Conservation (phyloP, 2,113 vertebrate species). For the Noturus placidus region DNA sequence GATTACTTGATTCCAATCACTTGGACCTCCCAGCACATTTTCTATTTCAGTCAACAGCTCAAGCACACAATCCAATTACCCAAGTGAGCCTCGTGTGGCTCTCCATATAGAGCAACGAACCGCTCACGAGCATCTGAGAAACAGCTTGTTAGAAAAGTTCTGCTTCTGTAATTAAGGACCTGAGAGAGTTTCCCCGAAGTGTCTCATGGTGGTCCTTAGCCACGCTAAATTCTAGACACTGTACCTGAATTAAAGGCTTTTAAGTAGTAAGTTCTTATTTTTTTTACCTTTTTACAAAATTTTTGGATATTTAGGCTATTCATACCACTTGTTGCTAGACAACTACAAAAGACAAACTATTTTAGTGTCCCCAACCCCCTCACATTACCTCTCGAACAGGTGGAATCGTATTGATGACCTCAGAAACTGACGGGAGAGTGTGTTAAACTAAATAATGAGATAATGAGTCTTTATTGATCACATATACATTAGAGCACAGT, state of each 20-base stretch:
- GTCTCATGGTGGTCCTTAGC: constrained; percentile 18
- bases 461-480: too few relatives aligned
- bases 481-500: too few relatives aligned
- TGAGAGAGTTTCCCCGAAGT: constrained; percentile 31
- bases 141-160: constrained; percentile 52
- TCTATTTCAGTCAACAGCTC: constrained; percentile 57
- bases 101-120: constrained; percentile 24
- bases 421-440: not conserved
- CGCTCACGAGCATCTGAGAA: constrained; percentile 38
- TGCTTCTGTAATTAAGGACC: constrained; percentile 48
- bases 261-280: not conserved
- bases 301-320: not conserved
- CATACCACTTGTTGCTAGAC: not conserved
- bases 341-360: not conserved
- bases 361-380: too few relatives aligned
- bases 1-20: constrained; percentile 48
- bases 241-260: not conserved
- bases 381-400: not conserved
- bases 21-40: constrained; percentile 43
- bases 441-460: not conserved
- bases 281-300: not conserved
- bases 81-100: constrained; percentile 27
- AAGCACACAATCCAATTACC: constrained; percentile 61
- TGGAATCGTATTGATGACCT: too few relatives aligned
- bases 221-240: not conserved